phyloP scores from a whole-genome alignment of 2,797 vertebrate genomes.

The Halcyon badia region DNA sequence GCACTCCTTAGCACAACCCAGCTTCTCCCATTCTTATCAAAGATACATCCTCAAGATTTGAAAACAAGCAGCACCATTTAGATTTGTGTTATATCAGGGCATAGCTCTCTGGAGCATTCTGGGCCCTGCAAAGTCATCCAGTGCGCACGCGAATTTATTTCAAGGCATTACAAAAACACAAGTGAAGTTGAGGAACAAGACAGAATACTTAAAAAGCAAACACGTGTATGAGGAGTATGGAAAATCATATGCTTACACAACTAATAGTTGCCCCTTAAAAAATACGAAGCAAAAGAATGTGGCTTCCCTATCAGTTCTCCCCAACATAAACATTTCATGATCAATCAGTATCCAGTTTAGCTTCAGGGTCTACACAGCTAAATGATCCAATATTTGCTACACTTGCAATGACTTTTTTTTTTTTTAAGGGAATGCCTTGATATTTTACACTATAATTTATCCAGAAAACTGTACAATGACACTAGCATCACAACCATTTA shows the following conservation, averaged over 20 bases:
- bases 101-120: neutral
- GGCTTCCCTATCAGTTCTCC: constrained; percentile 27
- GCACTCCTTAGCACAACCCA: neutral
- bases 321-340: constrained; percentile 66
- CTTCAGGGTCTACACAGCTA: constrained; percentile 44
- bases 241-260: constrained; percentile 27
- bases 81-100: neutral
- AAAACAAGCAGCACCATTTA: neutral
- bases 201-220: constrained; percentile 25
- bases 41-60: neutral
- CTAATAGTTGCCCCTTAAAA: constrained; percentile 2
- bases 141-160: neutral
- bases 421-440: constrained; percentile 19
- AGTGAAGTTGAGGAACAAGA: constrained; percentile 13
- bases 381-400: neutral
- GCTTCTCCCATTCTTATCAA: constrained; percentile 2
- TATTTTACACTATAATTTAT: constrained; percentile 43
- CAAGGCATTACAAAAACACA: neutral
- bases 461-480: neutral
- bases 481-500: neutral
- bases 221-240: neutral
- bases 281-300: constrained; percentile 40
- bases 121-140: neutral
- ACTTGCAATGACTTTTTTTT: constrained; percentile 52
- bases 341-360: constrained; percentile 55